phyloP scores from a whole-genome alignment of 2,888 invertebrate species.

The Tipula vernalis region DNA sequence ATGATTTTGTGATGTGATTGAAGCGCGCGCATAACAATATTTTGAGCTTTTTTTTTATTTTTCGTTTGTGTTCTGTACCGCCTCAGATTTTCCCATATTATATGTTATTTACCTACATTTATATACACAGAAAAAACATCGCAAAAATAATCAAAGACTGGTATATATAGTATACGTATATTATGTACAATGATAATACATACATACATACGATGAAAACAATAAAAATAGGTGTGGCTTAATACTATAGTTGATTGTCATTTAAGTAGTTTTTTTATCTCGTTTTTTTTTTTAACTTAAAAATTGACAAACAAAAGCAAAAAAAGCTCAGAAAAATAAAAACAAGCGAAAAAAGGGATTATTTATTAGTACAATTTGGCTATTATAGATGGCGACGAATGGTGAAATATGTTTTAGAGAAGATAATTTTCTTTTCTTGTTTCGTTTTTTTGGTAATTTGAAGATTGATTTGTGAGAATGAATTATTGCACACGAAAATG shows the following conservation, averaged over 20 bases:
- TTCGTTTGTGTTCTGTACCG: not conserved
- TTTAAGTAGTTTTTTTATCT: conserved; percentile 1
- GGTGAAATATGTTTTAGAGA: conserved; percentile 9
- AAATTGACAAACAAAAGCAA: not conserved
- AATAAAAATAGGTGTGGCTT: conserved; percentile 10
- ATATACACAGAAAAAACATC: not conserved
- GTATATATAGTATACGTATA: not conserved
- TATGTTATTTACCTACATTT: not conserved
- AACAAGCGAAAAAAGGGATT: conserved; percentile 8
- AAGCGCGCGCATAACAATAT: conserved; percentile 6
- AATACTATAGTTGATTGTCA: conserved; percentile 5
- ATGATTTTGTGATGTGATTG: conserved; percentile 7
- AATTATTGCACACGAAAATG: not conserved
- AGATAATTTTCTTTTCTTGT: conserved; percentile 5
- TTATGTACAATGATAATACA: not conserved
- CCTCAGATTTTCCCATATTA: conserved; percentile 4
- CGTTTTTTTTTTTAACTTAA: not conserved
- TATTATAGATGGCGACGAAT: conserved; percentile 11
- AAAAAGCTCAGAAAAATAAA: not conserved
- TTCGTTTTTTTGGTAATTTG: conserved; percentile 7
- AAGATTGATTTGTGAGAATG: conserved; percentile 10
- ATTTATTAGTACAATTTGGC: conserved; percentile 10
- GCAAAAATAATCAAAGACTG: conserved; percentile 5
- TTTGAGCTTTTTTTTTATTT: not conserved
- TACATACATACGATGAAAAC: not conserved